phyloP scores from a whole-genome alignment of 1,140 invertebrate genomes.

The Oryzaephilus surinamensis region DNA sequence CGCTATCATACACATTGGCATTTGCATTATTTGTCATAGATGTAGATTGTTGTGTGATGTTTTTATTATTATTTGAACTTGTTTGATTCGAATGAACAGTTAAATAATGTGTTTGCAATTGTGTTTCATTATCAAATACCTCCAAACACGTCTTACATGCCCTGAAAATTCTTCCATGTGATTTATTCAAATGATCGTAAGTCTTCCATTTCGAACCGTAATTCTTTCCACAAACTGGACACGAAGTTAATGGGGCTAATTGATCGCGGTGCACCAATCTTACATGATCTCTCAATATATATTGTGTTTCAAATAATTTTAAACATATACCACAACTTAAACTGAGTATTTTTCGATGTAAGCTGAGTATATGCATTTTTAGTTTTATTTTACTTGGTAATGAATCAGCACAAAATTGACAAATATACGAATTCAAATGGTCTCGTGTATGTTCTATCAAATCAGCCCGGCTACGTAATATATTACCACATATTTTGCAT shows the following conservation, averaged over 20 bases:
- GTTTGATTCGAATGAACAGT: constrained; percentile 32
- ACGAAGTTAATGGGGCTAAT: constrained; percentile 43
- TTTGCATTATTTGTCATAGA: too few relatives aligned
- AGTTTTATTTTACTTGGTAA: constrained; percentile 47
- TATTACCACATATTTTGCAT: constrained; percentile 42
- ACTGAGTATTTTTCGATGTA: constrained; percentile 45
- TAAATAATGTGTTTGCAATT: constrained; percentile 41
- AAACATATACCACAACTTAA: constrained; percentile 49
- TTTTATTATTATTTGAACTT: neutral
- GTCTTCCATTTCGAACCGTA: constrained; percentile 51
- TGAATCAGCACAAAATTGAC: constrained; percentile 50
- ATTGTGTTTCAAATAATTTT: constrained; percentile 44
- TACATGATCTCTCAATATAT: constrained; percentile 47
- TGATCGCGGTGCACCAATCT: constrained; percentile 40
- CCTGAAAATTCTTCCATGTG: constrained; percentile 46
- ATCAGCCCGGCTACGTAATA: constrained; percentile 46
- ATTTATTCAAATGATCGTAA: constrained; percentile 50
- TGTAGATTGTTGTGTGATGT: constrained; percentile 4
- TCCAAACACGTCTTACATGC: constrained; percentile 49
- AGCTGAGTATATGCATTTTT: constrained; percentile 47
- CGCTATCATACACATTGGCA: constrained; percentile 12
- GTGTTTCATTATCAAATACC: constrained; percentile 42
- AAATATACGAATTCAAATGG: constrained; percentile 44
- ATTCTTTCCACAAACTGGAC: constrained; percentile 49
- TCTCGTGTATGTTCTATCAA: constrained; percentile 42